Conservation (phyloP, 2,113 vertebrate genomes). For the Henicopernis longicauda region DNA sequence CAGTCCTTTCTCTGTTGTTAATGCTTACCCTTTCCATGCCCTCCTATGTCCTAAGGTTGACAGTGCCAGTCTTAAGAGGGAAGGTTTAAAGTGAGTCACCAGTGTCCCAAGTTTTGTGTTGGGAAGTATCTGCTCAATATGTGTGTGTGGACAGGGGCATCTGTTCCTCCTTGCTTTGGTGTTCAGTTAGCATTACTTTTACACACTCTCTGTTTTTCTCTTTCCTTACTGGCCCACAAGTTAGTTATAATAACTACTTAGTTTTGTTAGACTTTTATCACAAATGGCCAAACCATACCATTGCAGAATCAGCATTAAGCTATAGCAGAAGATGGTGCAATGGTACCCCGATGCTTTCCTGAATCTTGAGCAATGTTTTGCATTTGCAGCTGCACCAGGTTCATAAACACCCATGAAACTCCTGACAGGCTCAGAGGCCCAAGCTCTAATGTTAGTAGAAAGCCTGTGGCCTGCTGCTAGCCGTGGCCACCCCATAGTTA, state of each 20-base stretch:
- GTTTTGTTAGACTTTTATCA: background rate
- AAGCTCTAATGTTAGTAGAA: background rate
- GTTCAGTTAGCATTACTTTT: background rate
- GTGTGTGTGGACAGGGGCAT: background rate
- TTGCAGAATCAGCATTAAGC: background rate
- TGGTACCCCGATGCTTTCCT: background rate
- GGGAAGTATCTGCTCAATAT: background rate
- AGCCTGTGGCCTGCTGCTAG: background rate
- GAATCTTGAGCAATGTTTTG: background rate
- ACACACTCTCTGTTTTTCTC: background rate
- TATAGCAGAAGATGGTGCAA: background rate
- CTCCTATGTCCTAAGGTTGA: background rate
- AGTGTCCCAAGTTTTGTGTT: background rate
- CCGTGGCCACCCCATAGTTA: background rate
- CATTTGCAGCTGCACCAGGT: background rate
- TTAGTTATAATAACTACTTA: too few species aligned
- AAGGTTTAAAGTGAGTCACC: background rate
- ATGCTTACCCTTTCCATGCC: background rate
- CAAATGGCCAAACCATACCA: background rate
- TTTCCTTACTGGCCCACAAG: background rate
- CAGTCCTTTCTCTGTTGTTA: background rate
- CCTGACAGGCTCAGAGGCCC: background rate
- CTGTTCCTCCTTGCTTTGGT: background rate
- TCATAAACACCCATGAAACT: background rate
- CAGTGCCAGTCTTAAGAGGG: background rate